phyloP scores from a whole-genome alignment of 2,888 invertebrate genomes.

The Apomyelois bistriatella region DNA sequence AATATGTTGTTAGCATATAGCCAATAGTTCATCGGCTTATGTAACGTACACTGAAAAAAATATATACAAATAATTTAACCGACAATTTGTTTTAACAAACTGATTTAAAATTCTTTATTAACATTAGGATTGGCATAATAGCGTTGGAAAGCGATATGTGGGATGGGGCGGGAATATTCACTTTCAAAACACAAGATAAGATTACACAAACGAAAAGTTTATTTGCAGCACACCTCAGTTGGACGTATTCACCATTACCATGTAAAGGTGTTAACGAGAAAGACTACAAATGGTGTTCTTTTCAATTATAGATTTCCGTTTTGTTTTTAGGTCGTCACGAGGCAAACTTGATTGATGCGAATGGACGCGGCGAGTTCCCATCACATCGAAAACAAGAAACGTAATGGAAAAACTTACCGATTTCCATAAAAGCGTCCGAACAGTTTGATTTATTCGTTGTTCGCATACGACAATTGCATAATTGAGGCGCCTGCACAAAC shows the following conservation, averaged over 20 bases:
- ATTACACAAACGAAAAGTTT: no score
- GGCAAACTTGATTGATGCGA: not conserved
- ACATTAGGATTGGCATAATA: no score
- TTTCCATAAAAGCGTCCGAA: slow-evolving; percentile 12
- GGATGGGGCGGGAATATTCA: no score
- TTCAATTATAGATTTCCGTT: slow-evolving; percentile 4
- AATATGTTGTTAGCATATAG: no score
- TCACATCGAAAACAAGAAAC: slow-evolving; percentile 7
- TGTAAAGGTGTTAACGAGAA: not conserved
- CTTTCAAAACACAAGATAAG: no score
- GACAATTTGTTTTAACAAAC: no score
- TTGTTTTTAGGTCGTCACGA: slow-evolving; percentile 4
- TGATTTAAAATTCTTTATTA: no score
- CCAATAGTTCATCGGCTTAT: no score
- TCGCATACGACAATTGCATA: slow-evolving; percentile 52
- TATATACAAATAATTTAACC: no score
- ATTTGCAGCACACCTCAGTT: no score
- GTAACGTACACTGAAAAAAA: no score
- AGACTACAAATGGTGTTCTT: slow-evolving; percentile 1
- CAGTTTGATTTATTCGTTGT: slow-evolving; percentile 46
- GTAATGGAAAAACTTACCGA: slow-evolving; percentile 11
- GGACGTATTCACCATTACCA: not conserved
- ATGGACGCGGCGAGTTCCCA: slow-evolving; percentile 2
- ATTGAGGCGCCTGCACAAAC: slow-evolving; percentile 62
- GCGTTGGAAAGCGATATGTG: no score